Base-by-base conservation (phyloP, 2,113 vertebrate species). In the Ascaphus truei region DNA sequence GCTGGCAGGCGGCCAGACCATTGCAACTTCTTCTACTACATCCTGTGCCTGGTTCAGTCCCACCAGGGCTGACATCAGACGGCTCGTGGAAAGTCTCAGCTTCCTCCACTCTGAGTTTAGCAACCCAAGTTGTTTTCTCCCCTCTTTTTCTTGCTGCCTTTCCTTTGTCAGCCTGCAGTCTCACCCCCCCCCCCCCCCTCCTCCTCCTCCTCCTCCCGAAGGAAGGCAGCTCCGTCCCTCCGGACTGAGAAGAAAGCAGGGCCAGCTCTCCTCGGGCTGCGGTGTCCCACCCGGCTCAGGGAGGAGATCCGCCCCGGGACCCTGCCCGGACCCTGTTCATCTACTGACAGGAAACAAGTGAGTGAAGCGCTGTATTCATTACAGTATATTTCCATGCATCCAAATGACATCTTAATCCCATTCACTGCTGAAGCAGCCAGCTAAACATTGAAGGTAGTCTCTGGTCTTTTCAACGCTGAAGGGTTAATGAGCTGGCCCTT, bases 241-340 rank as follows among this genome's bases (percentile, higher is more conserved):
- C 18, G 33, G 36, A 12, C 23, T 13, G 13, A 43, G 4, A 22
- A 15, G 34, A 26, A 12, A 31, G 3, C 16, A 36, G 26, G 36
- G 23, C 26, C 4, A 16, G 7, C n/a, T 13, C 53, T 20, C 10
- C 26, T 18, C 3, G 45, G 22, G 18, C 56, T 57, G 74, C 57
- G 0, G 77, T 81, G 58, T 78, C 77, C 72, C 72, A 71, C 20
- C 50, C 15, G 20, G 30, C 76, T 41, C 57, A 1, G 34, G 63
- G 58, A 20, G 2, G 13, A 43, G 57, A 3, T 50, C 30, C 33
- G 3, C 7, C 0, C 61, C 71, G 58, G 34, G 18, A 18, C 16
- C 39, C 26, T 6, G 34, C 36, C 43, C 3, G 43, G 3, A 22
- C n/a, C 41, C 60, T 8, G 29, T 29, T 25, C 37, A 13, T 62